Base-by-base conservation (phyloP, 2,113 vertebrate genomes). In the Sphaerodactylus townsendi region DNA sequence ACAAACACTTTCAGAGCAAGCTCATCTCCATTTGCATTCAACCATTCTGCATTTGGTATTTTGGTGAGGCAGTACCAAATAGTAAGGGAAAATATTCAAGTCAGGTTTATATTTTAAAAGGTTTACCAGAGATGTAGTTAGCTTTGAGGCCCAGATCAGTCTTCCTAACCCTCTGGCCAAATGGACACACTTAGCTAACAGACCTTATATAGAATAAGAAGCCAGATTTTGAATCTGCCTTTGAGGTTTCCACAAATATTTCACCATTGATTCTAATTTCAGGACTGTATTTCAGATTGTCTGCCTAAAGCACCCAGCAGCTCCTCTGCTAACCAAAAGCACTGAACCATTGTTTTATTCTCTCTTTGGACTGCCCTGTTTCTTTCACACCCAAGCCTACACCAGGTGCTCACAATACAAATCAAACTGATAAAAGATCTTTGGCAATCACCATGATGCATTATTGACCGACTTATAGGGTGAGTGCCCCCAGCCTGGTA, bases 71-170 rank as follows among this genome's bases (percentile, higher is more conserved):
- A 89, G 84, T 19, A 77, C 65, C 81, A 89, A 77, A 77, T 53
- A 91, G 79, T n/a, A 88, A 83, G 77, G 39, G 89, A 14, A 91
- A 84, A 82, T 87, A 19, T 85, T 91, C 85, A 92, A 86, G 30
- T 80, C 56, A 48, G 56, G 69, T 92, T 84, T 74, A 35, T 82
- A 87, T 92, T 81, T 68, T 65, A 69, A 83, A 90, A 87, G 76
- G 19, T 85, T 56, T 86, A 77, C 28, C 11, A 50, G 64, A 79
- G 66, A 46, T 3, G 53, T 56, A 56, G 53, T 56, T 23, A 76
- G 59, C 9, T 75, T 68, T 23, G 68, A 48, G 35, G 53, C n/a
- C 41, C 62, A 69, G 48, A 39, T 83, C 82, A 56, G 17, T 44
- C 39, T 73, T 50, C n/a, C 44, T 68, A 2, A 0, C 0, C 14